Percentiles rank a stretch among this genome's conserved stretches.
These are phyloP conservation scores for Peromyscus eremicus DNA, from an alignment of 2,797 vertebrate genomes.

Conservation along the genomic window DNA sequence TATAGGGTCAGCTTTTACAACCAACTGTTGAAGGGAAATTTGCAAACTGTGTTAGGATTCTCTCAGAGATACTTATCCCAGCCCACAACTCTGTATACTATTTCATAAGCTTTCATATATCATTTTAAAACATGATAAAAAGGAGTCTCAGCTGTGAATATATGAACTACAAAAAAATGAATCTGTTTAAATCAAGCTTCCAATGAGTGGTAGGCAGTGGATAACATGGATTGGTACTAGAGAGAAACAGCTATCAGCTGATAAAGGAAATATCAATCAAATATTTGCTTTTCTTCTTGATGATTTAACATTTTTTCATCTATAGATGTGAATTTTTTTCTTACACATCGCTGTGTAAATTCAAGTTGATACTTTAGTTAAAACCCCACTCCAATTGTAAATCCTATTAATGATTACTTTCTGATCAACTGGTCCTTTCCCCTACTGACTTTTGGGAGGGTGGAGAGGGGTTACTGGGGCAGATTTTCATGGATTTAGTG, in stretches of 20 bases:
- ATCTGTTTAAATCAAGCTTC: not conserved
- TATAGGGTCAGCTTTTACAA: not conserved
- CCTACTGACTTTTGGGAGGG: accelerated
- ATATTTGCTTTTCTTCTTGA: not conserved
- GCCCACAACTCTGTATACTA: not conserved
- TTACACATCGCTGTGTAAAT: not conserved
- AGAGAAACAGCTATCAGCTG: not conserved
- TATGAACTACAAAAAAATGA: not conserved
- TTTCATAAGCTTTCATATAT: slow-evolving; percentile 4
- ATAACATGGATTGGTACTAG: not conserved
- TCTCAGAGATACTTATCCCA: not conserved
- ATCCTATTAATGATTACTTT: accelerated
- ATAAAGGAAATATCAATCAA: not conserved
- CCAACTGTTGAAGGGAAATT: not conserved
- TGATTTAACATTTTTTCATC: not conserved
- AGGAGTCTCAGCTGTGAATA: not conserved
- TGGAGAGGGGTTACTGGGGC: not conserved
- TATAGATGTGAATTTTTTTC: not conserved
- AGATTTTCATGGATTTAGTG: not conserved
- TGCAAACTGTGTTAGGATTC: not conserved
- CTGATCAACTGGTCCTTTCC: not conserved
- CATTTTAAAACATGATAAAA: not conserved
- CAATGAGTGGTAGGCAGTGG: not conserved
- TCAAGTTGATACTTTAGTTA: not conserved
- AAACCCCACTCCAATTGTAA: not conserved